phyloP scores from a whole-genome alignment of 2,113 vertebrate genomes.

The Xenopus borealis region DNA sequence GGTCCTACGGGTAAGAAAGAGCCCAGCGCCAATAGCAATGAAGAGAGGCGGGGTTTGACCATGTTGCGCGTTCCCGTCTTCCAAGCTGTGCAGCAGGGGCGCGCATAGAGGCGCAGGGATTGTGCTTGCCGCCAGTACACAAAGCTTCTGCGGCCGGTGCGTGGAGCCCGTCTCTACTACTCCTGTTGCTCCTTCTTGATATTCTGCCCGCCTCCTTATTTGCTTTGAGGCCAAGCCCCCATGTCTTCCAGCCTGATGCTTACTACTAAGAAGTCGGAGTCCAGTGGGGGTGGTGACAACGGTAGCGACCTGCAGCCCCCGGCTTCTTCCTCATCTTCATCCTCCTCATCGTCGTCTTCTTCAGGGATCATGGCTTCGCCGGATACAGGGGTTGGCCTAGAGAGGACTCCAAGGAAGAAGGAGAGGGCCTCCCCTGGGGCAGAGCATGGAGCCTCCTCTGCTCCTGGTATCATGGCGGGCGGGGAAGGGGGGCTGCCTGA shows the following conservation, averaged over 20 bases:
- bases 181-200: constrained; percentile 2
- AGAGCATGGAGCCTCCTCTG: constrained; percentile 65
- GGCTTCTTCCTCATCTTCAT: constrained; percentile 51
- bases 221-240: background rate
- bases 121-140: background rate
- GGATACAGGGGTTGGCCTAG: constrained; percentile 57
- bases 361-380: constrained; percentile 55
- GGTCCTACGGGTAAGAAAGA: background rate
- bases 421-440: constrained; percentile 84
- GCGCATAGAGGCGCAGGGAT: background rate
- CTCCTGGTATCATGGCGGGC: constrained; percentile 61
- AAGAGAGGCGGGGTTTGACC: background rate
- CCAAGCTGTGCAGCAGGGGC: background rate
- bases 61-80: background rate
- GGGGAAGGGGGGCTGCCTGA: constrained; percentile 77
- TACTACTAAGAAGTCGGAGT: constrained; percentile 78
- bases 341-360: constrained; percentile 55
- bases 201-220: background rate
- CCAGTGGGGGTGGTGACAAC: constrained; percentile 63
- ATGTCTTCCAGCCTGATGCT: constrained; percentile 61
- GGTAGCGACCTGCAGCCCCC: constrained; percentile 48
- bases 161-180: constrained; percentile 10
- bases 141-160: constrained; percentile 31
- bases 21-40: background rate
- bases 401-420: constrained; percentile 78